A percentile compares a stretch with the other conserved stretches of the same genome.
Evolutionary conservation across 2,888 invertebrate species (phyloP).

Genomic region (Epirrhoe alternata): DNA sequence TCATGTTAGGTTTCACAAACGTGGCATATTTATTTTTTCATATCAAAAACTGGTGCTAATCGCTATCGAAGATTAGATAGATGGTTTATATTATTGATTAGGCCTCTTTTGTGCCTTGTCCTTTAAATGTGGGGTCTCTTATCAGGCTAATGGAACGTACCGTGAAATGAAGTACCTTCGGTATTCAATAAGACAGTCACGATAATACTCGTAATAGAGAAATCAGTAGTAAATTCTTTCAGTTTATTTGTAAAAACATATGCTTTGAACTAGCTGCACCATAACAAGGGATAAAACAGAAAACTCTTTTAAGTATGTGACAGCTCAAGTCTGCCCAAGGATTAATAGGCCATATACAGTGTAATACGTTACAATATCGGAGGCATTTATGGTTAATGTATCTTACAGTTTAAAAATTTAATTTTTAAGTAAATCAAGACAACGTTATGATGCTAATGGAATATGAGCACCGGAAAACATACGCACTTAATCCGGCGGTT

Average conservation of each 20-base stretch:
- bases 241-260: too few species aligned
- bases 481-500: slow-evolving; percentile 41
- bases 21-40: background rate
- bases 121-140: slow-evolving; percentile 59
- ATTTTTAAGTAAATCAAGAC: slow-evolving; percentile 6
- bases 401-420: background rate
- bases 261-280: too few species aligned
- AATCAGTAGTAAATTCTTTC: too few species aligned
- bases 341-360: too few species aligned
- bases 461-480: slow-evolving; percentile 38
- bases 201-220: too few species aligned
- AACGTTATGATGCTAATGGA: slow-evolving; percentile 33
- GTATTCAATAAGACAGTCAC: background rate
- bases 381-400: too few species aligned
- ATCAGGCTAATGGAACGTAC: slow-evolving; percentile 42
- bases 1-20: too few species aligned
- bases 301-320: too few species aligned
- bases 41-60: slow-evolving; percentile 23
- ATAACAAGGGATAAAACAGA: too few species aligned
- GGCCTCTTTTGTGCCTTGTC: slow-evolving; percentile 59
- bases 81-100: slow-evolving; percentile 63
- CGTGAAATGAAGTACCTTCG: background rate
- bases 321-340: too few species aligned
- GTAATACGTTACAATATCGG: too few species aligned
- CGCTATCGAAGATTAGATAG: slow-evolving; percentile 66